A percentile compares a stretch with the other conserved stretches of the same genome.
Conservation (phyloP, 2,888 invertebrate species). For the Corbicula japonica region DNA sequence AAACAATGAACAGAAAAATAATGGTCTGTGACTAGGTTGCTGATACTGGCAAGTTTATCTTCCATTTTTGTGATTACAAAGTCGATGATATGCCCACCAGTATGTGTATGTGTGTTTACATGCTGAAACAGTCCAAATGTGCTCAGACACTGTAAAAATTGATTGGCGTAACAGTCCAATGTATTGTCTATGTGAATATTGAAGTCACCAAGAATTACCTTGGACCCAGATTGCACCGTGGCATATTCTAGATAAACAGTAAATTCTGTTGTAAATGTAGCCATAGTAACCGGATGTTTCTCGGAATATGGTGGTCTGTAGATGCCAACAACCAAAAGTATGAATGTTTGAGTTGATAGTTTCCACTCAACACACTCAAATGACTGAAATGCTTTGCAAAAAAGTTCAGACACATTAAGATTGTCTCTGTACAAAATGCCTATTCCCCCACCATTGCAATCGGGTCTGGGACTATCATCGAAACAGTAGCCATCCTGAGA, state of each 20-base stretch:
- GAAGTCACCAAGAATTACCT: not conserved
- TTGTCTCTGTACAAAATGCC: conserved; percentile 2
- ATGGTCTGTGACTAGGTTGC: too few relatives aligned
- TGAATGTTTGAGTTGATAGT: not conserved
- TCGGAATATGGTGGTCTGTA: too few relatives aligned
- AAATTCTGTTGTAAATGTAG: too few relatives aligned
- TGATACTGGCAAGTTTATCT: too few relatives aligned
- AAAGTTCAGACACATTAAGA: not conserved
- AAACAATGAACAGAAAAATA: not conserved
- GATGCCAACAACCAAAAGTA: too few relatives aligned
- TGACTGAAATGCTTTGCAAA: not conserved
- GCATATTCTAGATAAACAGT: not conserved
- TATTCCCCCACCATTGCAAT: not conserved
- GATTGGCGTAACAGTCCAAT: not conserved
- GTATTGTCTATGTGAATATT: too few relatives aligned
- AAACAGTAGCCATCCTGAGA: conserved; percentile 4
- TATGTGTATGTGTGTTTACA: not conserved
- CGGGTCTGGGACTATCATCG: conserved; percentile 1
- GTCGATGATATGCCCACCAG: too few relatives aligned
- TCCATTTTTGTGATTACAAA: too few relatives aligned
- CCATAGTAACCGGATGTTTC: too few relatives aligned
- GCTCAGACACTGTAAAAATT: not conserved
- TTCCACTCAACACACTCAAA: conserved; percentile 2
- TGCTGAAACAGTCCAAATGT: conserved; percentile 2
- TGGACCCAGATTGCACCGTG: not conserved